These are phyloP conservation scores for Hozukius guyotensis DNA, from an alignment of 2,797 vertebrate species.

Conservation along the genomic window DNA sequence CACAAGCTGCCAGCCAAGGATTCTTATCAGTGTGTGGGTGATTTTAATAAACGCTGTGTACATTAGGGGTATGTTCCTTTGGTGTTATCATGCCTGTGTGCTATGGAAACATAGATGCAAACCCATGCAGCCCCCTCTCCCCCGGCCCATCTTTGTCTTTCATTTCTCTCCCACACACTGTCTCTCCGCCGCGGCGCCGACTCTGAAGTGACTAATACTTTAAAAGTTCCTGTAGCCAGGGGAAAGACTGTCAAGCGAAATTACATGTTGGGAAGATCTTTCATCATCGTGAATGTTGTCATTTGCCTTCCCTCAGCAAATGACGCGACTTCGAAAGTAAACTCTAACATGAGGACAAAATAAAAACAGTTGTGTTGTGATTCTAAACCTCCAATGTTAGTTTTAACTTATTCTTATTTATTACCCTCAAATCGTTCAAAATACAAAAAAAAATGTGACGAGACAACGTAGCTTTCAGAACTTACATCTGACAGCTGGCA, in stretches of 20 bases:
- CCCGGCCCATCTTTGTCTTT: conserved; percentile 43
- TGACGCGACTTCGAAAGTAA: conserved; percentile 37
- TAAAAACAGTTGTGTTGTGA: conserved; percentile 1
- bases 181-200: conserved; percentile 42
- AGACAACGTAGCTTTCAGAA: background rate
- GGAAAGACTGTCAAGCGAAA: conserved; percentile 69
- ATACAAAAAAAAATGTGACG: background rate
- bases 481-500: conserved; percentile 5
- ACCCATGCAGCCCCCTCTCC: conserved; percentile 9
- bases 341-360: conserved; percentile 16
- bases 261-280: conserved; percentile 61
- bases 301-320: conserved; percentile 46
- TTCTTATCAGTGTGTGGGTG: conserved; percentile 31
- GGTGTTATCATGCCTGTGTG: conserved; percentile 26
- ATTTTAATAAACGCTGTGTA: conserved; percentile 49
- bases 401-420: background rate
- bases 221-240: conserved; percentile 66
- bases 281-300: conserved; percentile 59
- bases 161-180: conserved; percentile 68
- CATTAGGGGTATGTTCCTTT: conserved; percentile 45
- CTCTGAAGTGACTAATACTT: conserved; percentile 71
- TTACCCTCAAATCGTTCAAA: background rate
- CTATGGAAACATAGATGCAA: conserved; percentile 39
- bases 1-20: conserved; percentile 1
- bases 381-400: background rate